Conservation (phyloP, 2,888 invertebrate species). For the Stomorhina lunata region DNA sequence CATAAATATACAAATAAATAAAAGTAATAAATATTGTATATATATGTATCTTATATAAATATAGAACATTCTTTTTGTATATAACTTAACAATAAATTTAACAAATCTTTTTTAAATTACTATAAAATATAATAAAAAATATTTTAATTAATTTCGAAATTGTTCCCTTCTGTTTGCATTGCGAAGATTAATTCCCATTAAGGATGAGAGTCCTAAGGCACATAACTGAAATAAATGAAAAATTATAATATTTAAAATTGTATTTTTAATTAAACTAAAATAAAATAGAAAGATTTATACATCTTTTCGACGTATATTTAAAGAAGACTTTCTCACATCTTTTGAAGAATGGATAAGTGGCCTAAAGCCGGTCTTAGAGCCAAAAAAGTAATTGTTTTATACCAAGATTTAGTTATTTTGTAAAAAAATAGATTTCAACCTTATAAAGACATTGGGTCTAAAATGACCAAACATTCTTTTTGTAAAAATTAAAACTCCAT, state of each 20-base stretch:
- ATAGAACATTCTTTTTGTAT: constrained; percentile 35
- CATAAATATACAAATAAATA: not conserved
- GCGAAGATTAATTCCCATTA: constrained; percentile 74
- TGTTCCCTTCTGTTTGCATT: constrained; percentile 73
- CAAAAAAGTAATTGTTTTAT: no score
- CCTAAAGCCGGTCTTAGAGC: no score
- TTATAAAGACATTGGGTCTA: no score
- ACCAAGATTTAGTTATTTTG: no score
- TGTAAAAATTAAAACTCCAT: no score
- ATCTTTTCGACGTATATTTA: no score
- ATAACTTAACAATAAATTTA: constrained; percentile 55
- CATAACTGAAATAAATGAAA: constrained; percentile 68
- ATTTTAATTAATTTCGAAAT: constrained; percentile 59
- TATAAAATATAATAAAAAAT: not conserved
- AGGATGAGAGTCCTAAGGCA: constrained; percentile 71
- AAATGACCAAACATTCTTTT: no score
- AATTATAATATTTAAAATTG: not conserved
- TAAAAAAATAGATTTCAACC: no score
- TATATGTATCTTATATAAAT: constrained; percentile 37
- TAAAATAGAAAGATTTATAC: no score
- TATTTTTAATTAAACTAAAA: not conserved
- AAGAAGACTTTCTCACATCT: no score
- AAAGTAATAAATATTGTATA: constrained; percentile 23
- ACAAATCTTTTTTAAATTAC: constrained; percentile 7
- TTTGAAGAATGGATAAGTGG: no score